Evolutionary conservation across 2,113 vertebrate genomes (phyloP).

Genomic region (Cryptotis parvus): DNA sequence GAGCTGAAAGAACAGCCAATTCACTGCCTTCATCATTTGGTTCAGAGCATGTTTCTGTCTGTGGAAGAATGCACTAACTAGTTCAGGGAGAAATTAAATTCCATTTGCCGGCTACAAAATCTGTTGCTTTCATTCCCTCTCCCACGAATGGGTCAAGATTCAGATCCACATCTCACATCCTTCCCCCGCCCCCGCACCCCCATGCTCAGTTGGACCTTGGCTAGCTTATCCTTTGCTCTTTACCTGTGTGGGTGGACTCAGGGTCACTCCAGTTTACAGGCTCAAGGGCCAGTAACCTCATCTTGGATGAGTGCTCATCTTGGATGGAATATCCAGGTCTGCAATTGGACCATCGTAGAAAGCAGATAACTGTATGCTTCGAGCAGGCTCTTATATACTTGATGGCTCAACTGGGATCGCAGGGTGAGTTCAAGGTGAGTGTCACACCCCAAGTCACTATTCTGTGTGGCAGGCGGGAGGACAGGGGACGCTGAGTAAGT

Average conservation of each 20-base stretch:
- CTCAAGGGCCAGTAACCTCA: neutral
- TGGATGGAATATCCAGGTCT: neutral
- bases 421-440: neutral
- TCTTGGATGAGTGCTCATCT: neutral
- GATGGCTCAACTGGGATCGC: neutral
- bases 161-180: rapidly evolving
- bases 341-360: neutral
- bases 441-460: neutral
- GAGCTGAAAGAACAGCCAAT: neutral
- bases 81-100: neutral
- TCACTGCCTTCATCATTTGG: neutral
- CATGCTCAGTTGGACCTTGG: neutral
- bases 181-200: too few relatives aligned
- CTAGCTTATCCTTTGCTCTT: neutral
- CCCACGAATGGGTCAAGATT: neutral
- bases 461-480: rapidly evolving
- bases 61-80: neutral
- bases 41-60: neutral
- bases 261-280: neutral
- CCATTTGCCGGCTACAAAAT: neutral
- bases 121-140: neutral
- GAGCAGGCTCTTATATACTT: neutral
- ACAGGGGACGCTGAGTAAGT: neutral
- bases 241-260: neutral
- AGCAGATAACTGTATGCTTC: neutral